phyloP scores from a whole-genome alignment of 1,140 invertebrate species.

The Episyrphus balteatus region DNA sequence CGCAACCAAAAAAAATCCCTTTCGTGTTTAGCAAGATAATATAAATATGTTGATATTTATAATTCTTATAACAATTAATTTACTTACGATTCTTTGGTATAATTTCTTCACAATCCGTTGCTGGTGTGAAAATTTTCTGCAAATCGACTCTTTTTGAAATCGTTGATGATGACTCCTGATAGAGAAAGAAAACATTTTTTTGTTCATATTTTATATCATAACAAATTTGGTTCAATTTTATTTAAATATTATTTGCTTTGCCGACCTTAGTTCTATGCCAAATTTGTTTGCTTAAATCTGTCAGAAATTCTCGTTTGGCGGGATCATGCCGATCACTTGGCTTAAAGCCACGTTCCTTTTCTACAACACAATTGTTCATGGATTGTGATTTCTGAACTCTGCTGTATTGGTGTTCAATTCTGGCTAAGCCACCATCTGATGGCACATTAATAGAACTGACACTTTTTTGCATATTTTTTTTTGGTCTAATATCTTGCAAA shows the following conservation, averaged over 20 bases:
- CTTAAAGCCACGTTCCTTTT: conserved; percentile 58
- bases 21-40: no score
- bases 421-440: neutral
- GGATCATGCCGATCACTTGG: conserved; percentile 75
- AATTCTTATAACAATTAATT: neutral
- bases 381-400: neutral
- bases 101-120: conserved; percentile 59
- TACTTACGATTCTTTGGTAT: conserved; percentile 55
- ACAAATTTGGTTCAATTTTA: neutral
- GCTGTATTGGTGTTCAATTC: neutral
- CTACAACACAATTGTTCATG: conserved; percentile 20
- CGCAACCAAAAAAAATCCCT: no score
- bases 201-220: neutral
- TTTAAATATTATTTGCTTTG: neutral
- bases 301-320: conserved; percentile 64
- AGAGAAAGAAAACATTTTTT: neutral
- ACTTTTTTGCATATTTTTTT: conserved; percentile 7
- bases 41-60: neutral
- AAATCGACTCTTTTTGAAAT: conserved; percentile 54
- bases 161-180: conserved; percentile 37
- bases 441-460: neutral
- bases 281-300: conserved; percentile 50
- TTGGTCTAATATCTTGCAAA: neutral
- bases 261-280: conserved; percentile 27
- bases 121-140: conserved; percentile 76